phyloP scores from a whole-genome alignment of 1,140 invertebrate species.

The Eriocheir sinensis region DNA sequence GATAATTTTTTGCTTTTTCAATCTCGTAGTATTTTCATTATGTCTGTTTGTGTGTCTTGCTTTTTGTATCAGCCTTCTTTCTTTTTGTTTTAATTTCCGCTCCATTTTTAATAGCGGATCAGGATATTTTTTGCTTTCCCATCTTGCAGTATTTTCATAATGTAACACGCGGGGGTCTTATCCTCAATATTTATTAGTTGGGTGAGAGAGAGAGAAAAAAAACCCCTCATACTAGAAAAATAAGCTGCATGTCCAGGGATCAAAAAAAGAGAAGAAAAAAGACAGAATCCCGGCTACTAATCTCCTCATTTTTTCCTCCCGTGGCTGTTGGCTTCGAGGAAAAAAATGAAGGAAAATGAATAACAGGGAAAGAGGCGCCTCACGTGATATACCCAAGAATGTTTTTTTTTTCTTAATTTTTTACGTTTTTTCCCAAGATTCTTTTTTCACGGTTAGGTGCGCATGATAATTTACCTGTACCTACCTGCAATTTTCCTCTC shows the following conservation, averaged over 20 bases:
- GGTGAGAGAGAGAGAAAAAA: no score
- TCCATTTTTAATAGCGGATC: no score
- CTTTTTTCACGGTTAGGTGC: neutral
- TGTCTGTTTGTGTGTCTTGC: neutral
- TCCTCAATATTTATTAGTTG: neutral
- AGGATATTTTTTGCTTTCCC: neutral
- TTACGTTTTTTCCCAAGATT: no score
- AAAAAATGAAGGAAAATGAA: conserved; percentile 26
- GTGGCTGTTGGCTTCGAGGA: neutral
- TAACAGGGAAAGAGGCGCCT: neutral
- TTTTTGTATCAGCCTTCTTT: neutral
- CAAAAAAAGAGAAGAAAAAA: conserved; percentile 7
- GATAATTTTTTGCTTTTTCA: no score
- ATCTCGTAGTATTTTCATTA: no score
- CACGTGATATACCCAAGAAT: neutral
- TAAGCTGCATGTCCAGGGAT: conserved; percentile 3
- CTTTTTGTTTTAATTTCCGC: neutral
- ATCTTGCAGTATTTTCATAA: no score
- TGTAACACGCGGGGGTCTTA: neutral
- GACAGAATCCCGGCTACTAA: conserved; percentile 1
- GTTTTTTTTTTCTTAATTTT: neutral
- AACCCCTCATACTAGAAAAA: no score
- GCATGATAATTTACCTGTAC: no score
- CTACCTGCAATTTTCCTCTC: neutral
- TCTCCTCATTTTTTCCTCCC: neutral